phyloP scores from a whole-genome alignment of 2,888 invertebrate species.

The Ptycholaimellus sp. region DNA sequence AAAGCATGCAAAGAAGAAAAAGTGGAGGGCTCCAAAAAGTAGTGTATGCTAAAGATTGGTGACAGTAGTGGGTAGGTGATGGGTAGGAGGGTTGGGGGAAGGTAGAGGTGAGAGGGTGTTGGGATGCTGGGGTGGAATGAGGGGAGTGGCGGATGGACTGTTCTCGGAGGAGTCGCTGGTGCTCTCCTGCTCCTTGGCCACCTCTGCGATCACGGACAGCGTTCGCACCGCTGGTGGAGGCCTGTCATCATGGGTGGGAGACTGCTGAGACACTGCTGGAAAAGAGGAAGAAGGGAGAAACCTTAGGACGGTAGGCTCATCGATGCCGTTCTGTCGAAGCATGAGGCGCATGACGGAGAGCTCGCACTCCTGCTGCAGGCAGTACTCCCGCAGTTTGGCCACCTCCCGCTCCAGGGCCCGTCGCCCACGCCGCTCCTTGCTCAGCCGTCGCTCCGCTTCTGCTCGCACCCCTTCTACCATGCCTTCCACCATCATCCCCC shows the following conservation, averaged over 20 bases:
- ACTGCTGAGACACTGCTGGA: neutral
- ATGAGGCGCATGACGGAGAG: slow-evolving; percentile 4
- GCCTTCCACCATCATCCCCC: slow-evolving; percentile 3
- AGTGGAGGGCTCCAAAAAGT: too few species aligned
- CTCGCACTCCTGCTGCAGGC: slow-evolving; percentile 8
- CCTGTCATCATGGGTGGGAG: neutral
- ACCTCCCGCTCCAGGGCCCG: slow-evolving; percentile 7
- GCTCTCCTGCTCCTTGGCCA: too few species aligned
- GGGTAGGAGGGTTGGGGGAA: too few species aligned
- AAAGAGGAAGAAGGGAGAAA: too few species aligned
- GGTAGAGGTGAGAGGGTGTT: too few species aligned
- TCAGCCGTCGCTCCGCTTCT: slow-evolving; percentile 5
- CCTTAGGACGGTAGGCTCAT: slow-evolving; percentile 5
- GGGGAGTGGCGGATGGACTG: too few species aligned
- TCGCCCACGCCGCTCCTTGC: slow-evolving; percentile 5
- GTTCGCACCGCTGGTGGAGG: slow-evolving; percentile 3
- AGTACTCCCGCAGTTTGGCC: slow-evolving; percentile 6
- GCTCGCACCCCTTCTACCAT: slow-evolving; percentile 3
- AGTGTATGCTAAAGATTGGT: too few species aligned
- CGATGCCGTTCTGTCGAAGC: slow-evolving; percentile 4
- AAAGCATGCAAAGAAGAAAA: too few species aligned
- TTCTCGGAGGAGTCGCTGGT: too few species aligned
- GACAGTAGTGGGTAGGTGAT: too few species aligned
- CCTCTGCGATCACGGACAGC: slow-evolving; percentile 7
- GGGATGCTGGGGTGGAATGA: too few species aligned